These are phyloP conservation scores for Syritta pipiens DNA, from an alignment of 2,888 invertebrate species.

Conservation along the genomic window DNA sequence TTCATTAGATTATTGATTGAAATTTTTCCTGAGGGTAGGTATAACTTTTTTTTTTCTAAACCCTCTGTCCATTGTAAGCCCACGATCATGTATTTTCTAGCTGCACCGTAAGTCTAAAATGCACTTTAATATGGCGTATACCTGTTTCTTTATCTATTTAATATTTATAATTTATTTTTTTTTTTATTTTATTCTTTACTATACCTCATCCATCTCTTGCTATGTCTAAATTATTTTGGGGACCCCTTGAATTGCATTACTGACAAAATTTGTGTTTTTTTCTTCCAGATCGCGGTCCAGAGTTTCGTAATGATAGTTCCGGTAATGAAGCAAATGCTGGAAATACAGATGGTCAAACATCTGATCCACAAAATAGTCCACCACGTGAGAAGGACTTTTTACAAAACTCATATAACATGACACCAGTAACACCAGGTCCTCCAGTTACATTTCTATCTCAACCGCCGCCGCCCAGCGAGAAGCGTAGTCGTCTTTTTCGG, in stretches of 20 bases:
- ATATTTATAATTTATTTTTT: not conserved
- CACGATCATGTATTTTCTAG: conserved; percentile 24
- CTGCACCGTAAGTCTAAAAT: conserved; percentile 48
- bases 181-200: conserved; percentile 28
- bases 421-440: conserved; percentile 73
- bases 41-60: conserved; percentile 1
- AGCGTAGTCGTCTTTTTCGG: conserved; percentile 81
- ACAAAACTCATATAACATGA: conserved; percentile 73
- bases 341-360: conserved; percentile 84
- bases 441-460: conserved; percentile 61
- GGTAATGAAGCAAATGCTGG: conserved; percentile 81
- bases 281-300: conserved; percentile 75
- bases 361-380: conserved; percentile 83
- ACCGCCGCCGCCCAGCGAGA: conserved; percentile 75
- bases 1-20: not conserved
- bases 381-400: conserved; percentile 80
- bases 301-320: conserved; percentile 79
- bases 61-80: conserved; percentile 22
- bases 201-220: conserved; percentile 23
- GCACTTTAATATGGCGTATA: conserved; percentile 49
- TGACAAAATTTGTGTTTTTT: conserved; percentile 4
- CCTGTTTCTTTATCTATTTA: conserved; percentile 32
- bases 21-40: conserved; percentile 15
- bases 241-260: not conserved
- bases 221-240: not conserved